Conservation (phyloP, 2,888 invertebrate genomes). For the Gymnocheta viridis region DNA sequence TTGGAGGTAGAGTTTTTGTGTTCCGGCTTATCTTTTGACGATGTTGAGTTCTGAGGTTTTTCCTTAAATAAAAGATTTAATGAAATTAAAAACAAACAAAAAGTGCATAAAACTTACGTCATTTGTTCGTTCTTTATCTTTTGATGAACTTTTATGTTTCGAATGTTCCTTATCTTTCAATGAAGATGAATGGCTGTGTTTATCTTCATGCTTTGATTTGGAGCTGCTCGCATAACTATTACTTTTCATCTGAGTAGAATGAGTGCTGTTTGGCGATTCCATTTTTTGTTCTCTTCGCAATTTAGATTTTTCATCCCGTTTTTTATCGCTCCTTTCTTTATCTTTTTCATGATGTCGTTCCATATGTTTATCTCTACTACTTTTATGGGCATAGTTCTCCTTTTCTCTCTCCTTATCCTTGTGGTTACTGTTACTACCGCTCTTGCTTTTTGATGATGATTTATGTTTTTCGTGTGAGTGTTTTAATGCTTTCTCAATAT, state of each 20-base stretch:
- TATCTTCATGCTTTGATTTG: conserved; percentile 60
- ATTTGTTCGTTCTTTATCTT: conserved; percentile 54
- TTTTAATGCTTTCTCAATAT: conserved; percentile 26
- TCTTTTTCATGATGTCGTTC: conserved; percentile 53
- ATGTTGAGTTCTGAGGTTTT: conserved; percentile 29
- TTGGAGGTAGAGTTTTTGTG: conserved; percentile 59
- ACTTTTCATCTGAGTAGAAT: conserved; percentile 25
- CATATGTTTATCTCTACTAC: conserved; percentile 51
- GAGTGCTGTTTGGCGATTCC: neutral
- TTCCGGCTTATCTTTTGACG: conserved; percentile 71
- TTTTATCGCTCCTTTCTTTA: conserved; percentile 45
- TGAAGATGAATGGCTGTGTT: conserved; percentile 51
- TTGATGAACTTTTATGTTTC: conserved; percentile 60
- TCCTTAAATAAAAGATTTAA: conserved; percentile 34
- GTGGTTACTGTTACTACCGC: conserved; percentile 2
- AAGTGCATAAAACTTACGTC: conserved; percentile 71
- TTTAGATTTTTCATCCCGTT: conserved; percentile 52
- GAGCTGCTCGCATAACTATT: conserved; percentile 34
- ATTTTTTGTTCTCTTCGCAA: conserved; percentile 30
- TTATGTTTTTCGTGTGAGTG: conserved; percentile 48
- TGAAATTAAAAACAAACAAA: neutral
- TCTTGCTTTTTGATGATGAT: conserved; percentile 41
- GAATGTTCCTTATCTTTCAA: conserved; percentile 60
- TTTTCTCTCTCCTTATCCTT: conserved; percentile 59
- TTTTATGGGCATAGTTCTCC: conserved; percentile 56